Evolutionary conservation across 1,140 invertebrate genomes (phyloP), one percentile per base, ranked within the genome.

Genomic region (Zophobas morio): DNA sequence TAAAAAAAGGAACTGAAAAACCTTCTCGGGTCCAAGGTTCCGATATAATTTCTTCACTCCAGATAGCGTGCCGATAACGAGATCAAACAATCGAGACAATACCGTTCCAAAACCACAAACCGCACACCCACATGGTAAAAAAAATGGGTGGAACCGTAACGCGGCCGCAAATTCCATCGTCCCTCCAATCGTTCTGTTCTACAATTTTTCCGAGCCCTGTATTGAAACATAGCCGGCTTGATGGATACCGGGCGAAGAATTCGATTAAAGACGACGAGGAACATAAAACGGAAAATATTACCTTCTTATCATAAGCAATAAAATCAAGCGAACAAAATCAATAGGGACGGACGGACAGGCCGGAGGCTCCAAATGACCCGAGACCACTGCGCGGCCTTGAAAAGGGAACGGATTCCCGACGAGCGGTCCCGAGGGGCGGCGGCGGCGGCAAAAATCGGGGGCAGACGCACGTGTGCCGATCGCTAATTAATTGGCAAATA

Each of bases 271-370:
- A 46, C 6, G 56, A 6, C 1, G 39, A 42, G 20, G 39, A 66
- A 66, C 39, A 40, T 42, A 46, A 66, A 66, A 66, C 20, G 20
- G 39, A 66, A 20, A 66, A 66, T 66, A 42, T 66, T 66, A 60
- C 56, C 54, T 39, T 37, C 8, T 60, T 60, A 60, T 60, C 56
- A 60, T 39, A 40, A 66, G 60, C 39, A 40, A 42, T 66, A 66
- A 66, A 66, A 66, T 46, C 60, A 36, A 36, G n/a, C 20, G 56
- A 36, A 60, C 56, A 36, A 60, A 60, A 60, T 60, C 56, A 35
- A 60, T 60, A 60, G 36, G 6, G 54, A 57, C 54, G 6, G n/a
- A 46, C 6, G 20, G 54, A 57, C 34, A 6, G 36, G 6, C 56
- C 56, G 37, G 20, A 20, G 20, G 20, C 20, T 20, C 37, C 35